Conservation (phyloP, 2,888 invertebrate genomes). For the Tridacna gigas region DNA sequence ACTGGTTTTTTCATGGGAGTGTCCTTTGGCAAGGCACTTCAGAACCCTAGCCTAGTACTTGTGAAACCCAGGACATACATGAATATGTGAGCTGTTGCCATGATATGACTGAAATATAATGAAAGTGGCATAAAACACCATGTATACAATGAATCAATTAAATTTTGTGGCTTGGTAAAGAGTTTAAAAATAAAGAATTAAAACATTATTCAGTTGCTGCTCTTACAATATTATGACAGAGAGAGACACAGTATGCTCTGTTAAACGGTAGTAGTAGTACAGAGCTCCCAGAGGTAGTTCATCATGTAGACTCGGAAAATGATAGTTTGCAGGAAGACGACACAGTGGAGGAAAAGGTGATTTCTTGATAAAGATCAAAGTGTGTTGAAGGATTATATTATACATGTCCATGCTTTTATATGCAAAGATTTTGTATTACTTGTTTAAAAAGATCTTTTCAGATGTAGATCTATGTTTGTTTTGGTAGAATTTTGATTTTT, state of each 20-base stretch:
- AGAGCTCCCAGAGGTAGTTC: constrained; percentile 69
- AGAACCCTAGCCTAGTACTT: no score
- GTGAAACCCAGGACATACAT: no score
- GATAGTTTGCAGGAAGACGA: constrained; percentile 53
- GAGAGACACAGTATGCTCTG: constrained; percentile 39
- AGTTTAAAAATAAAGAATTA: no score
- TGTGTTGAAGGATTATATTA: not conserved
- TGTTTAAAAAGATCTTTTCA: not conserved
- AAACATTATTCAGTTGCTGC: not conserved
- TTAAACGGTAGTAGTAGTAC: constrained; percentile 58
- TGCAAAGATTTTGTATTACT: constrained; percentile 12
- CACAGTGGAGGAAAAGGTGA: constrained; percentile 70
- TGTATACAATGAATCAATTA: no score
- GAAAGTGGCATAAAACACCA: no score
- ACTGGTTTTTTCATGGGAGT: no score
- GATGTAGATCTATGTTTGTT: not conserved
- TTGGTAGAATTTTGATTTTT: not conserved
- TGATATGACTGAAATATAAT: no score
- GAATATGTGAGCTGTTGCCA: no score
- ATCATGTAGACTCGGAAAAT: constrained; percentile 69
- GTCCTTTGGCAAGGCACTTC: no score
- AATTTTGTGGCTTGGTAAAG: no score
- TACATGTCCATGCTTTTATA: constrained; percentile 7
- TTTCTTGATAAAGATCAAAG: not conserved
- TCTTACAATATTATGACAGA: constrained; percentile 16